Base-by-base conservation (phyloP, 2,113 vertebrate genomes). In the Eptesicus fuscus region DNA sequence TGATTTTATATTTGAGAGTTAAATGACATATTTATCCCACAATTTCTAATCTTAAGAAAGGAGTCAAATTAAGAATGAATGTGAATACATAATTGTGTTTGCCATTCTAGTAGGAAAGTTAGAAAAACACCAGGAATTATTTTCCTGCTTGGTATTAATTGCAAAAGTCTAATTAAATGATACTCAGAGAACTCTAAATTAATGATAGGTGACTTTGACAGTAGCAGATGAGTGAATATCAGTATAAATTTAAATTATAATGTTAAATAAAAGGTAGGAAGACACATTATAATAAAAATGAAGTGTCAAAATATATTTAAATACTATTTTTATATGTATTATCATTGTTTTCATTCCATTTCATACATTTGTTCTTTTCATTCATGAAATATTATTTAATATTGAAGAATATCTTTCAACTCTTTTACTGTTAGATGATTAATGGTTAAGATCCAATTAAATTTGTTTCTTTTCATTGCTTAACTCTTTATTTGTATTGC, bases 221-320 rank as follows among this genome's bases (percentile, higher is more conserved):
- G n/a, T 12, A 80, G 28, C 59, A 89, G 86, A 93, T 70, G 53
- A 61, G 79, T 71, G 1, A 35, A 44, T 42, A 77, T 47, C 35
- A 73, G 83, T 61, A 77, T 88, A 93, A 76, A 88, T 95, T 73
- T 69, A 49, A 96, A 69, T 91, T 85, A 92, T 28, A 88, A 82
- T 47, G 16, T 85, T 88, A 95, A 92, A 51, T 90, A 80, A 84
- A 90, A 94, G 30, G 22, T 73, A 88, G 69, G 25, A 91, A 88
- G 18, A 49, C 17, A 28, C 12, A 88, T 49, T 74, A 86, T 56
- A 47, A 74, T 83, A 92, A 88, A 95, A 91, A 85, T 88, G 10
- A 93, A 82, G 10, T 85, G 53, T 93, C 69, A 78, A 65, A 91
- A 63, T 28, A 94, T 10, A 79, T 91, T 84, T 53, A 82, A 74